These are phyloP conservation scores for Nothocercus nigrocapillus DNA, from an alignment of 2,113 vertebrate genomes.

Conservation along the genomic window DNA sequence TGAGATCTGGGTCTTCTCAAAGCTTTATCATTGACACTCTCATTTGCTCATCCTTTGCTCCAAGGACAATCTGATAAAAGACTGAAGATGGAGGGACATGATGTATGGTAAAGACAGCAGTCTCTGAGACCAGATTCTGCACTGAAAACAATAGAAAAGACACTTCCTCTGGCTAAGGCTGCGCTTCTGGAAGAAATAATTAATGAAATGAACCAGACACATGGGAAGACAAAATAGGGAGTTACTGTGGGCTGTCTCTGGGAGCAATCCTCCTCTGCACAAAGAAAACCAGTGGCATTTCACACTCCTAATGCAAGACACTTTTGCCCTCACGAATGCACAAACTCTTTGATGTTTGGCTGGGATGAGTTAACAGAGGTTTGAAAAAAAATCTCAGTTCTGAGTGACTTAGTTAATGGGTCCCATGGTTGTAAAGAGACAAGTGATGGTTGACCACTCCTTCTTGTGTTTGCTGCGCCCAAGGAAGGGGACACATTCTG, in stretches of 20 bases:
- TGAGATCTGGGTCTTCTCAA: neutral
- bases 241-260: neutral
- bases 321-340: neutral
- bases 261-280: neutral
- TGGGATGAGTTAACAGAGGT: neutral
- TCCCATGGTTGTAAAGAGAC: neutral
- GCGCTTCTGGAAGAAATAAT: neutral
- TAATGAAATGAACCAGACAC: neutral
- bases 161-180: neutral
- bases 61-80: constrained; percentile 11
- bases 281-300: neutral
- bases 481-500: neutral
- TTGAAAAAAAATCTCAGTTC: neutral
- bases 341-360: neutral
- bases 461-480: neutral
- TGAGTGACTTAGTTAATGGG: neutral
- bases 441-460: neutral
- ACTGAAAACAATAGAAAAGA: neutral
- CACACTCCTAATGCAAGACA: neutral
- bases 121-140: neutral
- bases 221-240: neutral
- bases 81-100: neutral
- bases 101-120: neutral
- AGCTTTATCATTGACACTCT: neutral
- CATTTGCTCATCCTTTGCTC: neutral